phyloP scores from a whole-genome alignment of 2,888 invertebrate genomes.

The Callyntrura guangdongensis region DNA sequence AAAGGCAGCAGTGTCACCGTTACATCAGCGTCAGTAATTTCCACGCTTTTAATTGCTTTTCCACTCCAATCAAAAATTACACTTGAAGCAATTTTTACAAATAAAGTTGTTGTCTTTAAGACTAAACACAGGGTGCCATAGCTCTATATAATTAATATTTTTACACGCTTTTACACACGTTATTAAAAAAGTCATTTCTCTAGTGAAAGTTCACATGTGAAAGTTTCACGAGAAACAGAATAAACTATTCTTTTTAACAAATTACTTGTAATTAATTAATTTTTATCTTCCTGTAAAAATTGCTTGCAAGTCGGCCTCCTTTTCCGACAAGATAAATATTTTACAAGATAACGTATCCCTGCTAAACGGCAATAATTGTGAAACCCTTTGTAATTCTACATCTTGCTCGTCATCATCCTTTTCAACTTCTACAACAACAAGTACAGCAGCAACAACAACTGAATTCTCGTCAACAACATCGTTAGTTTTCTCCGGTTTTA shows the following conservation, averaged over 20 bases:
- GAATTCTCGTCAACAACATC: too few species aligned
- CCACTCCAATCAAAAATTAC: background rate
- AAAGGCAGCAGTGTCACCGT: background rate
- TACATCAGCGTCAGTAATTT: background rate
- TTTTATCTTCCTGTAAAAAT: slow-evolving; percentile 13
- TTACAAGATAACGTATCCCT: slow-evolving; percentile 19
- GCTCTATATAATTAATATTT: background rate
- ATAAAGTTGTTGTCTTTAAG: background rate
- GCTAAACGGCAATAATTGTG: slow-evolving; percentile 15
- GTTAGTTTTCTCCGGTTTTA: slow-evolving; percentile 18
- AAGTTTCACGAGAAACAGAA: slow-evolving; percentile 17
- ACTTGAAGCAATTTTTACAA: background rate
- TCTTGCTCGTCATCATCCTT: slow-evolving; percentile 2
- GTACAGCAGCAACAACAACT: too few species aligned
- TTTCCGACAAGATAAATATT: background rate
- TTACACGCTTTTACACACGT: background rate
- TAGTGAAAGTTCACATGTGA: slow-evolving; percentile 20
- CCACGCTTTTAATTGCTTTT: background rate
- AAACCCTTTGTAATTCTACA: background rate
- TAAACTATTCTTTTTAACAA: background rate
- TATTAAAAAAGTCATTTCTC: background rate
- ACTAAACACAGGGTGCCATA: background rate
- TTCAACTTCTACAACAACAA: background rate
- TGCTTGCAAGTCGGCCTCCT: slow-evolving; percentile 26
- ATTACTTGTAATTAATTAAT: background rate